A percentile compares a stretch with the other conserved stretches of the same genome.
Evolutionary conservation across 2,113 vertebrate genomes (phyloP).

Genomic region (Chlorodrepanis virens): DNA sequence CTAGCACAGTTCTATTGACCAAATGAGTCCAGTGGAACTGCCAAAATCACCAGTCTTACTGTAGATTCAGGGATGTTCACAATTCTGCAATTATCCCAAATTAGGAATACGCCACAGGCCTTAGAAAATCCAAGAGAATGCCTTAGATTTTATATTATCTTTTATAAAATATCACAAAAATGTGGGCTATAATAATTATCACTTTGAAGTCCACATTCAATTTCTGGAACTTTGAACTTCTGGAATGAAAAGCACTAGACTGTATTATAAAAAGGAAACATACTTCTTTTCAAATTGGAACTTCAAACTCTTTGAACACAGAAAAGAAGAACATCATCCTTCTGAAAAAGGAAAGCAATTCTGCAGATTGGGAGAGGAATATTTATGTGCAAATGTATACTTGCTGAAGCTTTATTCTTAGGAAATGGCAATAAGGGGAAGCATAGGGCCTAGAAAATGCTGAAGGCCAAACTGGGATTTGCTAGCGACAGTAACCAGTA

Average conservation of each 20-base stretch:
- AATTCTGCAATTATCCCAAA: background rate
- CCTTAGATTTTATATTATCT: background rate
- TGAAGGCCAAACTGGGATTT: background rate
- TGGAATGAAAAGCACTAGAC: background rate
- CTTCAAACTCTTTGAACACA: background rate
- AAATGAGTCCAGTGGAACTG: background rate
- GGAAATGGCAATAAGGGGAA: background rate
- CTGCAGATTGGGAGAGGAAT: background rate
- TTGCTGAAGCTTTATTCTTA: background rate
- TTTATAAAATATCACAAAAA: background rate
- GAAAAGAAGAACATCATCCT: background rate
- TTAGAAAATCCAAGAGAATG: background rate
- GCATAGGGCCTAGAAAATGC: background rate
- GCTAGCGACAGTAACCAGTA: background rate
- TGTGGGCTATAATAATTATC: background rate
- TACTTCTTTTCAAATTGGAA: background rate
- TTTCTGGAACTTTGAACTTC: background rate
- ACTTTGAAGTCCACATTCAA: background rate
- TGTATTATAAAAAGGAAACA: background rate
- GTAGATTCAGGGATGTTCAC: background rate
- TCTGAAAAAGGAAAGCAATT: background rate
- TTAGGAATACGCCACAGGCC: background rate
- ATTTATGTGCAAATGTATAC: background rate
- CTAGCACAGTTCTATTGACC: background rate
- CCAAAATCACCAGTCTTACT: background rate